Percentiles rank a stretch among this genome's conserved stretches.
Conservation (phyloP, 1,140 invertebrate genomes). For the Tribolium madens region DNA sequence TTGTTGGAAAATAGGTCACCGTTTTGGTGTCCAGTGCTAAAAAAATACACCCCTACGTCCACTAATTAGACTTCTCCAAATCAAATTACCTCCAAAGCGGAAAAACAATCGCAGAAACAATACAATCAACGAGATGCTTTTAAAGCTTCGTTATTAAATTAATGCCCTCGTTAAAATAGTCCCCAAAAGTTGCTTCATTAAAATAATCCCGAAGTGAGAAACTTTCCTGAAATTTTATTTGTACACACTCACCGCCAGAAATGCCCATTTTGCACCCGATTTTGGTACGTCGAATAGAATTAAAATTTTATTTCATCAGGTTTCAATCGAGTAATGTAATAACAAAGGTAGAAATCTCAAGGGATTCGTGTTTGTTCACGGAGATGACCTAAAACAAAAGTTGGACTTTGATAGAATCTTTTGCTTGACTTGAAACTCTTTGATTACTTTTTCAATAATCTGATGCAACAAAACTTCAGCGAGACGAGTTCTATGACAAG, state of each 20-base stretch:
- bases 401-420: conserved; percentile 10
- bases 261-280: neutral
- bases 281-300: neutral
- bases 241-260: neutral
- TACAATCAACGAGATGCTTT: neutral
- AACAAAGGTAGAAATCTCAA: neutral
- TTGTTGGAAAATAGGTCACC: conserved; percentile 30
- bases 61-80: conserved; percentile 1
- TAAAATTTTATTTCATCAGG: neutral
- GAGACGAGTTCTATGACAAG: neutral
- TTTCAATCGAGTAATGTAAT: conserved; percentile 9
- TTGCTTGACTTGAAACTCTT: conserved; percentile 9
- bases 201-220: neutral
- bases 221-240: neutral
- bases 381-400: conserved; percentile 33
- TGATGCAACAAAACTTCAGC: neutral
- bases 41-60: neutral
- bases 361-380: conserved; percentile 11
- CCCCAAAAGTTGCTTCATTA: conserved; percentile 3
- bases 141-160: too few species aligned
- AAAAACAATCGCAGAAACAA: neutral
- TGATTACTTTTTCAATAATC: conserved; percentile 37
- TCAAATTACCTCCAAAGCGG: neutral
- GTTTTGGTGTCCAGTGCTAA: conserved; percentile 8
- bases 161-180: conserved; percentile 3